Conservation (phyloP, 2,113 vertebrate species). For the Psammodynastes pulverulentus region DNA sequence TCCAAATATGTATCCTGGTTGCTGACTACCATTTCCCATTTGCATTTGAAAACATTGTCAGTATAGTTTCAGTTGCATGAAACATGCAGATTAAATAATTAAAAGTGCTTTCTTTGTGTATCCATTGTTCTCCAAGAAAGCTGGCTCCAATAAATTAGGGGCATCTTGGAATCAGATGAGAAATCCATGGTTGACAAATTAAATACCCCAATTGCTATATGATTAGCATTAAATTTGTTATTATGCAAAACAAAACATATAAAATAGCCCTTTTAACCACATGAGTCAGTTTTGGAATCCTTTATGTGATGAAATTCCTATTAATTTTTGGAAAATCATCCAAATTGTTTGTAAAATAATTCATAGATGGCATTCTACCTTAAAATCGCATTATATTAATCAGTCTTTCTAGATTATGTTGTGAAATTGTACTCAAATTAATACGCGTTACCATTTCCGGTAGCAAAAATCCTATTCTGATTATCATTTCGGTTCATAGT, state of each 20-base stretch:
- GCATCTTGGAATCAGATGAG: neutral
- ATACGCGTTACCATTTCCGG: neutral
- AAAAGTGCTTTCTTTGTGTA: neutral
- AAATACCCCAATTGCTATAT: neutral
- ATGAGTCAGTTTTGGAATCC: neutral
- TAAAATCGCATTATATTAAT: neutral
- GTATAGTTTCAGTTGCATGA: neutral
- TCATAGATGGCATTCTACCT: neutral
- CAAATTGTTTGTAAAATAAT: neutral
- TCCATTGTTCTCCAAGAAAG: neutral
- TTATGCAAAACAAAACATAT: neutral
- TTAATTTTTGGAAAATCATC: neutral
- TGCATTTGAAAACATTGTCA: neutral
- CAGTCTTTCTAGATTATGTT: neutral
- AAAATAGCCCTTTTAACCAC: neutral
- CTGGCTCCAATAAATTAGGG: neutral
- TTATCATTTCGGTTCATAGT: neutral
- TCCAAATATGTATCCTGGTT: neutral
- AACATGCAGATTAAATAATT: neutral
- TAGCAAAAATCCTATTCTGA: neutral
- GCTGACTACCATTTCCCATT: neutral
- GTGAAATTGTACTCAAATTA: neutral
- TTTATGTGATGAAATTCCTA: neutral
- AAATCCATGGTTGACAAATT: neutral
- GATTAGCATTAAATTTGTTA: neutral